Base-by-base conservation (phyloP, 2,888 invertebrate genomes). In the Liopterus haemorrhoidalis region DNA sequence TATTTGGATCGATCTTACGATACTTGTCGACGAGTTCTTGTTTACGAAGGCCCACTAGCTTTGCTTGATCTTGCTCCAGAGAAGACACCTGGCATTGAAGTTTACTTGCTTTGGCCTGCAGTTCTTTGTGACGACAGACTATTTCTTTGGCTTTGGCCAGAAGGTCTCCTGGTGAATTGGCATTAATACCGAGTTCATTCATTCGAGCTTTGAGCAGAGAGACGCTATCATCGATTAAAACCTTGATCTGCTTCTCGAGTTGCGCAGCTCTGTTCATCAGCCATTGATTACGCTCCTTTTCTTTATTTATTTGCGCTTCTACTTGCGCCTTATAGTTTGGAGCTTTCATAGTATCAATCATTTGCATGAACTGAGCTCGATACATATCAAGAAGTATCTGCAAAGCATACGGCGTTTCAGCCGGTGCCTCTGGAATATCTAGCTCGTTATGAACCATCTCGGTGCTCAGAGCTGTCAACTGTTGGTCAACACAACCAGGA, bases 401-500 rank as follows among this genome's bases (percentile, higher is more conserved):
- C 52, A 94, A 71, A 14, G 85, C 85, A 66, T 90, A 90, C 1
- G 91, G 91, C 40, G 88, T 84, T 50, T 78, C 79, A 56, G 81
- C 74, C 25, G 88, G 86, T 50, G 82, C 79, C 49, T 78, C 73
- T 36, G 90, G 88, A 66, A 89, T 87, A 57, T 86, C 84, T 56
- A 91, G 70, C 70, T 91, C 91, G 42, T 82, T 79, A 66, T 92
- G 91, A 49, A 85, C 76, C 48, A 81, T 74, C 61, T 80, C 80
- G 28, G 85, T 81, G 39, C 74, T 74, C 40, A 91, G 71, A 31
- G 85, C 81, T 3, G 90, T 88, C 47, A 93, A 70, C 55, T 91
- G 89, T 65, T 92, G 91, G 67, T 90, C 92, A 46, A 93, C 87
- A 64, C 90, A 90, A 41, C 93, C 93, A 6, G 90, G 91, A 33